Evolutionary conservation across 2,113 vertebrate genomes (phyloP), one percentile per base, ranked within the genome.

Genomic region (Lipotes vexillifer): DNA sequence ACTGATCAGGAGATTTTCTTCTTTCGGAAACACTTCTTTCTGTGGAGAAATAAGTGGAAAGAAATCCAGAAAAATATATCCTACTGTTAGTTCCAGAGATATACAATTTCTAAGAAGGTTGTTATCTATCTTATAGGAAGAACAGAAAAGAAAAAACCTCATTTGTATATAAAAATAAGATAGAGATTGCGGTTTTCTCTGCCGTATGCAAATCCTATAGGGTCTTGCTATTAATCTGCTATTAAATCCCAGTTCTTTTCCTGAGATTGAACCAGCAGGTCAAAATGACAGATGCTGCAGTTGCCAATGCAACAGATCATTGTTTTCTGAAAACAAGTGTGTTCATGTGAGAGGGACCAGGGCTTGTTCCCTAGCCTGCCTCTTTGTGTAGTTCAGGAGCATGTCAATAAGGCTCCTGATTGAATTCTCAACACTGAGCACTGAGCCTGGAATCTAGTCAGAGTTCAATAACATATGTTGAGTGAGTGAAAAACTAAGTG

Each of bases 21-120:
- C 92, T 92, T 88, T 85, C 77, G 84, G 52, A 96, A 94, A 84
- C 38, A n/a, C 89, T 85, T 88, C 29, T 96, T 74, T 81, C 72
- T 94, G 11, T 92, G 55, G 57, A 25, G 33, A 96, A 89, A 46
- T 80, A 66, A 86, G 81, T 94, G 69, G 59, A 49, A 91, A 61
- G 69, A 59, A 81, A 18, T 78, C 9, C 25, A 91, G 68, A 93
- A 96, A 80, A 95, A 87, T 44, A 63, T 6, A 87, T 63, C 21
- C 27, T 91, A 11, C 31, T 92, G 5, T 94, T 96, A 75, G 38
- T 18, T 94, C 31, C 38, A 84, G 59, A 85, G 55, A 68, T 2
- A 55, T 3, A 77, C 63, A 77, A 72, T 77, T 85, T 95, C 25
- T 80, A 71, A 77, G 31, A 68, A 66, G 59, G 88, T 81, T 75